Base-by-base conservation (phyloP, 2,797 vertebrate species). In the Brotogeris chrysoptera region DNA sequence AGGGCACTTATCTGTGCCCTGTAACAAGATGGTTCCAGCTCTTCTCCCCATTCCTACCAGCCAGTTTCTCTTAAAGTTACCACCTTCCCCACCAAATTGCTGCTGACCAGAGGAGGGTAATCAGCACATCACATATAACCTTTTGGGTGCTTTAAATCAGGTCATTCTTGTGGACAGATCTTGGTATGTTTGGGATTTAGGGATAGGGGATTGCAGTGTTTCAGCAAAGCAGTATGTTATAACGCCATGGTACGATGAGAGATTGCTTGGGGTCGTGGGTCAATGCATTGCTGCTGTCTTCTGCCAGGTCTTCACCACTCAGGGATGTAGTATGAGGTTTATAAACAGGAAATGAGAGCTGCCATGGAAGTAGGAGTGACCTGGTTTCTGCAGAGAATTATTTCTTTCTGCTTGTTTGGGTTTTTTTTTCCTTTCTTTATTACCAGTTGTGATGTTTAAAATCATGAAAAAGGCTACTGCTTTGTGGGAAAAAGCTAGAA, bases 181-280 rank as follows among this genome's bases (percentile, higher is more conserved):
- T 53, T 6, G 9, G 6, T 61, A 10, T 19, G 6, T 10, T n/a
- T 18, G 24, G 23, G 5, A 65, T 76, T 76, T 71, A 14, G 11
- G 20, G 21, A 8, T 23, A 21, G 7, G 23, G 21, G 1, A 15
- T 46, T 46, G 15, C 0, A 10, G 2, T 23, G 3, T 55, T 81
- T 81, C 66, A 78, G 53, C 17, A 13, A 30, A 92, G 9, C 3
- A 11, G 20, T 11, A 4, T 10, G 16, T 70, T 64, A 8, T 16
- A 34, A 57, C 34, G 34, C 25, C 38, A 17, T 0, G 3, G 5
- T 32, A 32, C 19, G 39, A 55, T 0, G 7, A 34, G 15, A 5
- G 44, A 53, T 43, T 60, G 24, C 57, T 53, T 36, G 27, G 68
- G 7, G 7, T 82, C 46, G 6, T 28, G 69, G 25, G n/a, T n/a